Evolutionary conservation across 2,797 vertebrate genomes (phyloP), one percentile per base, ranked within the genome.

Genomic region (Gymnodraco acuticeps): DNA sequence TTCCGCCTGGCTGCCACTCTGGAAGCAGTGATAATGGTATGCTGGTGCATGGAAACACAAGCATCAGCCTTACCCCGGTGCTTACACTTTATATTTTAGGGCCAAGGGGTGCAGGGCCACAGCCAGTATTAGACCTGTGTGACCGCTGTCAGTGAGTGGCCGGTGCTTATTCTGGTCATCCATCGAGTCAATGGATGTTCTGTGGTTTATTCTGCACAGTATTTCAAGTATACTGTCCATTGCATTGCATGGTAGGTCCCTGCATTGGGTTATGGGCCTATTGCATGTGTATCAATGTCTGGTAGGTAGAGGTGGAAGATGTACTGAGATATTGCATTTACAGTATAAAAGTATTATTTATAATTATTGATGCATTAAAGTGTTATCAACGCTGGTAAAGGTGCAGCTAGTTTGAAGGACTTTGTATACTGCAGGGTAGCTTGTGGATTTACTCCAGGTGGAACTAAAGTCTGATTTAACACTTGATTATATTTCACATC

Each of bases 21-120:
- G 87, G 80, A 78, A 80, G 74, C 80, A 48, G 64, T 75, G 84
- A 90, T 90, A 89, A 90, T 87, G 69, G 64, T 86, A 82, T 19
- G 13, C 54, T 3, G 27, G 64, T 64, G 83, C 81, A 87, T 70
- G 76, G 79, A 66, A 75, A 75, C 66, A 67, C 73, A 17, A 70
- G 80, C 59, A 14, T 3, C 64, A 51, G 64, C 74, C 47, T 79
- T 42, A 47, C 75, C 73, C 70, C 8, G 63, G 17, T 64, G 75
- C 73, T 33, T 60, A 80, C 66, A 77, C 62, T 38, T 77, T 72
- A 60, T 78, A 72, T 81, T 83, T 79, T 75, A 50, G 65, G 71
- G 74, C 66, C 52, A 16, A 33, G 68, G 84, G 78, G 75, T 52
- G 82, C 59, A 19, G 64, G 64, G 43, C 59, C 64, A 50, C 38